phyloP scores from a whole-genome alignment of 2,888 invertebrate genomes.

The Acanthosepion pharaonis region DNA sequence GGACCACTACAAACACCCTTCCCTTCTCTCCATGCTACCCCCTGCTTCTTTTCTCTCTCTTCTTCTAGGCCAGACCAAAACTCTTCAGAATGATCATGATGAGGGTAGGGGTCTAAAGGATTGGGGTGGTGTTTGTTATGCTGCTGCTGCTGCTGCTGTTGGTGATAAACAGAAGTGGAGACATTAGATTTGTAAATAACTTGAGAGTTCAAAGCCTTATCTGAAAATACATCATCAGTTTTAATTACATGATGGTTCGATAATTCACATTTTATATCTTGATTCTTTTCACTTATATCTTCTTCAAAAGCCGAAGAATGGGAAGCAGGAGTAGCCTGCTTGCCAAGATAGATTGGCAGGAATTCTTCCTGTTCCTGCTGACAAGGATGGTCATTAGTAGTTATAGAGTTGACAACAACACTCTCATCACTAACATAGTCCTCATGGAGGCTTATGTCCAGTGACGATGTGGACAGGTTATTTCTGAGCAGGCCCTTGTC shows the following conservation, averaged over 20 bases:
- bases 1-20: slow-evolving; percentile 38
- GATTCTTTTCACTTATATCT: background rate
- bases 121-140: background rate
- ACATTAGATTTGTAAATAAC: slow-evolving; percentile 23
- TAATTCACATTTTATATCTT: slow-evolving; percentile 3
- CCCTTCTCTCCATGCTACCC: background rate
- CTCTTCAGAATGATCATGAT: background rate
- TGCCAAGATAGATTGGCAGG: background rate
- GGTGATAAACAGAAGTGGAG: background rate
- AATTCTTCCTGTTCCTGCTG: background rate
- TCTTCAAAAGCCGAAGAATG: background rate
- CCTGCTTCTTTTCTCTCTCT: slow-evolving; percentile 6
- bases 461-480: slow-evolving; percentile 35
- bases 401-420: background rate
- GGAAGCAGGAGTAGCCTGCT: background rate
- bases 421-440: slow-evolving; percentile 24
- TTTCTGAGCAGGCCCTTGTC: slow-evolving; percentile 2
- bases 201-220: background rate
- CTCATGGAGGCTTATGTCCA: slow-evolving; percentile 41
- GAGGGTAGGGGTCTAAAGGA: background rate
- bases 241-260: slow-evolving; percentile 45
- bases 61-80: background rate
- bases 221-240: slow-evolving; percentile 1
- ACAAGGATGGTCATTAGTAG: background rate
- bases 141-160: slow-evolving; percentile 13